These are phyloP conservation scores for Miltochrista miniata DNA, from an alignment of 2,888 invertebrate genomes.

Conservation along the genomic window DNA sequence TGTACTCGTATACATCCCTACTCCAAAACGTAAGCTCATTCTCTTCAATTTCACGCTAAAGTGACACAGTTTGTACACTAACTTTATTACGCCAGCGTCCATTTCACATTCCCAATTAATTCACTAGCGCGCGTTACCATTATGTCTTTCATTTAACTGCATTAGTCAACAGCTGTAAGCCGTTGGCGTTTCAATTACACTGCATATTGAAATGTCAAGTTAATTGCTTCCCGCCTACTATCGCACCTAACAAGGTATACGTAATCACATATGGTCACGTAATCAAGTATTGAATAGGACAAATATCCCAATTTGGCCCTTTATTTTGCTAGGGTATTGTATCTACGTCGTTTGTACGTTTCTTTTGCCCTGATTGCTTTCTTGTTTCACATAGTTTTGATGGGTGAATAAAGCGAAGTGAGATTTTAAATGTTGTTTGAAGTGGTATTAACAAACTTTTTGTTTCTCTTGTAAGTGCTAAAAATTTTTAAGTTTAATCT, in stretches of 20 bases:
- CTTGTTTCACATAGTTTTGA: not conserved
- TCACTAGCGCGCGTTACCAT: not conserved
- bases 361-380: not conserved
- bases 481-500: too few relatives aligned
- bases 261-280: conserved; percentile 24
- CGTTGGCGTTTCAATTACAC: conserved; percentile 13
- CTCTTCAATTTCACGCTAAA: too few relatives aligned
- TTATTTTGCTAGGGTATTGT: not conserved
- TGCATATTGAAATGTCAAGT: conserved; percentile 20
- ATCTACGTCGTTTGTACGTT: not conserved
- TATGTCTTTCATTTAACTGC: not conserved
- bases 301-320: not conserved
- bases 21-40: too few relatives aligned
- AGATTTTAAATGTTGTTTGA: too few relatives aligned
- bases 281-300: not conserved
- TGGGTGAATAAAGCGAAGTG: too few relatives aligned
- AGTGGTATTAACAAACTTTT: too few relatives aligned
- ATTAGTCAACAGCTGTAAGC: conserved; percentile 4
- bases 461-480: too few relatives aligned
- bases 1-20: too few relatives aligned
- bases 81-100: too few relatives aligned
- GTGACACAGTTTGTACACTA: not conserved
- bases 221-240: conserved; percentile 16
- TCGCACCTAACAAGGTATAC: conserved; percentile 11
- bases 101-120: too few relatives aligned